Base-by-base conservation (phyloP, 2,888 invertebrate species). In the Resseliella maxima region DNA sequence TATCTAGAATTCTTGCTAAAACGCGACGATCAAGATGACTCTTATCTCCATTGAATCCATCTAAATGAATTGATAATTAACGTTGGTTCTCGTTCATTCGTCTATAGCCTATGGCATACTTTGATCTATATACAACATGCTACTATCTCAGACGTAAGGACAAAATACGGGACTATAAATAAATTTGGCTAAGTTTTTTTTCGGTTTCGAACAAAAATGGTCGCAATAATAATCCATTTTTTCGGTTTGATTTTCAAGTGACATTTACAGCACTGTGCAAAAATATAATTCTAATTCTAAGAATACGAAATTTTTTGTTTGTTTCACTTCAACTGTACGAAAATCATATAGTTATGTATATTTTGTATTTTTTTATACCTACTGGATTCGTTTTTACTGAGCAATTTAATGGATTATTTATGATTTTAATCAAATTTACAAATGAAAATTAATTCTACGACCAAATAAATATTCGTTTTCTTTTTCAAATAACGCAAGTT, bases 171-270 rank as follows among this genome's bases (percentile, higher is more conserved):
- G 59, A 12, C 27, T 59, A 59, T 24, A 8, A 24, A 6, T 24
- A 24, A 59, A 1, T 59, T 59, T 59, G n/a, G 18, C 18, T 59
- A 24, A 24, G n/a, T 59, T 24, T 27, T 59, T 59, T 6, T 50
- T 50, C 18, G 46, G 18, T 72, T 72, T 72, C 12, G 72, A 31
- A 27, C 15, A 18, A 31, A 72, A 72, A 72, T 72, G 72, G 72
- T 72, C 31, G 72, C 31, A 72, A 59, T 59, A 59, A 59, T 59
- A 59, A 59, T 72, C 72, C 72, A 72, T 72, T 72, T 59, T 72
- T 27, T 18, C 8, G 1, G 72, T 72, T 31, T 0, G 31, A 31
- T 72, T 72, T 59, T 41, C 50, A 35, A 72, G 31, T 72, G 72
- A 72, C 72, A 72, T 31, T 31, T 72, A 72, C 72, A 72, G 31